phyloP scores from a whole-genome alignment of 2,888 invertebrate genomes.

The Neelides folsomi region DNA sequence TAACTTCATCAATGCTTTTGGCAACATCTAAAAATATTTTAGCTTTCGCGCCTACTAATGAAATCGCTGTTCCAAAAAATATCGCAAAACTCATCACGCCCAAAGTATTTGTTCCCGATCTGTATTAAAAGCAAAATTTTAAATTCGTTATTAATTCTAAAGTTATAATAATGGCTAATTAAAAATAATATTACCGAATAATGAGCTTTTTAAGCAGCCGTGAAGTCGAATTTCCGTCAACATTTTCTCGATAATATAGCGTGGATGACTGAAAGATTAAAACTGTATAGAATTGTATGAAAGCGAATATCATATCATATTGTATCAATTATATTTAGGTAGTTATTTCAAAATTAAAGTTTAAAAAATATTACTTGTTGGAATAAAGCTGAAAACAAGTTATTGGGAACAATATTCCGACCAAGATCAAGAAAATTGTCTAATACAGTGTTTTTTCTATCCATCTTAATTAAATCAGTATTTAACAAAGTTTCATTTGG shows the following conservation, averaged over 20 bases:
- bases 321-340: too few relatives aligned
- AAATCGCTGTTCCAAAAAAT: conserved; percentile 72
- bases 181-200: too few relatives aligned
- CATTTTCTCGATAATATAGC: too few relatives aligned
- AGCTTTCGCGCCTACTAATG: conserved; percentile 66
- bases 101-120: conserved; percentile 66
- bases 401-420: conserved; percentile 45
- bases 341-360: neutral
- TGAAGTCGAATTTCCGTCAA: too few relatives aligned
- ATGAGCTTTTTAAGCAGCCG: too few relatives aligned
- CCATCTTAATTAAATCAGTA: conserved; percentile 8
- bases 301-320: too few relatives aligned
- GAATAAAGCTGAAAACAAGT: conserved; percentile 28
- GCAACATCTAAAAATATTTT: conserved; percentile 64
- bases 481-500: neutral
- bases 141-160: too few relatives aligned
- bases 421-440: conserved; percentile 82
- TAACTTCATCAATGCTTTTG: conserved; percentile 71
- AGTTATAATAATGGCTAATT: too few relatives aligned
- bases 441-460: conserved; percentile 40
- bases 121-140: conserved; percentile 34
- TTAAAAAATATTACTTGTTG: conserved; percentile 18
- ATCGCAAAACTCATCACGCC: conserved; percentile 84
- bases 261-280: too few relatives aligned
- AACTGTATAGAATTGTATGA: too few relatives aligned